These are phyloP conservation scores for Gymnodraco acuticeps DNA, from an alignment of 2,797 vertebrate genomes.

Conservation along the genomic window DNA sequence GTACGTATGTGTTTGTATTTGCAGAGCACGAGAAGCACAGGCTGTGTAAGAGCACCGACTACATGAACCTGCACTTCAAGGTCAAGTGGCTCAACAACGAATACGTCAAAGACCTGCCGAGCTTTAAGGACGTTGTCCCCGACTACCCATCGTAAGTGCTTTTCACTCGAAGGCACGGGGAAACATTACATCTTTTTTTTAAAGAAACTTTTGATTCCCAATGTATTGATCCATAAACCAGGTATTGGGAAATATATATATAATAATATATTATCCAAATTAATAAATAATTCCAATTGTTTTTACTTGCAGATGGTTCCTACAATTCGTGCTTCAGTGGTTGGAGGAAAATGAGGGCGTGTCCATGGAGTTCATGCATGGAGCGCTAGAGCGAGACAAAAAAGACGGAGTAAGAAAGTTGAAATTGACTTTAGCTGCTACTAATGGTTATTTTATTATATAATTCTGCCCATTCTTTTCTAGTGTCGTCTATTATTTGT, in stretches of 20 bases:
- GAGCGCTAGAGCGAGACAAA: slow-evolving; percentile 97
- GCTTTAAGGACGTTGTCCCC: slow-evolving; percentile 88
- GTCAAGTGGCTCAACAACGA: slow-evolving; percentile 99
- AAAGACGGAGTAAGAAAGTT: slow-evolving; percentile 93
- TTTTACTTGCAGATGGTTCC: slow-evolving; percentile 90
- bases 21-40: slow-evolving; percentile 96
- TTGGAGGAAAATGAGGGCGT: slow-evolving; percentile 98
- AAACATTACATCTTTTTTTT: too few species aligned
- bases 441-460: too few species aligned
- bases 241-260: neutral
- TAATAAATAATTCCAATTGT: neutral
- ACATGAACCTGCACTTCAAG: slow-evolving; percentile 99
- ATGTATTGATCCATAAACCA: neutral
- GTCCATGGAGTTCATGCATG: slow-evolving; percentile 96
- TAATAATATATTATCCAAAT: too few species aligned
- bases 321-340: slow-evolving; percentile 98
- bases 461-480: too few species aligned
- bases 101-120: slow-evolving; percentile 92
- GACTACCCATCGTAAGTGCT: slow-evolving; percentile 95
- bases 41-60: slow-evolving; percentile 97
- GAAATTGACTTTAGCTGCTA: too few species aligned
- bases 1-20: slow-evolving; percentile 6
- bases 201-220: neutral
- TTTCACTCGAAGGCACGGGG: neutral
- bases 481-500: too few species aligned